Base-by-base conservation (phyloP, 2,797 vertebrate species). In the Protonibea diacanthus region DNA sequence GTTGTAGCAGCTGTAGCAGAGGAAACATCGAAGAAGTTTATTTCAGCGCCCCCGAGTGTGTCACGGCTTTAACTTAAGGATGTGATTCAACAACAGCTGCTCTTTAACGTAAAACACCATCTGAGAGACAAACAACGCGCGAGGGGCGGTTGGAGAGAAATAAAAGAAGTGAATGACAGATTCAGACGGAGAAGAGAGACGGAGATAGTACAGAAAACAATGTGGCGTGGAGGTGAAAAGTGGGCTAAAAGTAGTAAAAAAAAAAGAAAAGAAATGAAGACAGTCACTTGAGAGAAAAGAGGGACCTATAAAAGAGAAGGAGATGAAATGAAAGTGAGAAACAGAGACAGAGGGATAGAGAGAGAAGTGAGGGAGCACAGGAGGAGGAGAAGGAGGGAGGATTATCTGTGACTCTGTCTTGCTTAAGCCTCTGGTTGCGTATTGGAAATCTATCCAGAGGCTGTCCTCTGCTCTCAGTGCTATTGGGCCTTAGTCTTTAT, bases 401-500 rank as follows among this genome's bases (percentile, higher is more conserved):
- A 93, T 93, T 92, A 91, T 86, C 86, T n/a, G 17, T 60, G 82
- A 84, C 87, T 91, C 77, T 85, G 87, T 90, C 89, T 92, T 86
- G 85, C 87, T 93, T 93, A 92, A 93, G 92, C 91, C 81, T 78
- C 88, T 84, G 80, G 84, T 75, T 85, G 86, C 55, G 51, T 92
- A 94, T 93, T 87, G 90, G 91, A 93, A 94, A 93, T 93, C 93
- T 89, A 93, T 93, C 88, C 82, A 87, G 84, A 88, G 91, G 84
- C 89, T 83, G 90, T 91, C 86, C 83, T 87, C 72, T 87, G 83
- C 85, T 89, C 84, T 88, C 85, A 85, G 75, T 47, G 74, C 86
- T 80, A 89, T 84, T 44, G 11, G 88, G 81, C 79, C 84, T 85
- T 69, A 64, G 89, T 90, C 89, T 91, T 91, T 74, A 89, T 91